Evolutionary conservation across 2,113 vertebrate genomes (phyloP), one percentile per base, ranked within the genome.

Genomic region (Hypocryptadius cinnamomeus): DNA sequence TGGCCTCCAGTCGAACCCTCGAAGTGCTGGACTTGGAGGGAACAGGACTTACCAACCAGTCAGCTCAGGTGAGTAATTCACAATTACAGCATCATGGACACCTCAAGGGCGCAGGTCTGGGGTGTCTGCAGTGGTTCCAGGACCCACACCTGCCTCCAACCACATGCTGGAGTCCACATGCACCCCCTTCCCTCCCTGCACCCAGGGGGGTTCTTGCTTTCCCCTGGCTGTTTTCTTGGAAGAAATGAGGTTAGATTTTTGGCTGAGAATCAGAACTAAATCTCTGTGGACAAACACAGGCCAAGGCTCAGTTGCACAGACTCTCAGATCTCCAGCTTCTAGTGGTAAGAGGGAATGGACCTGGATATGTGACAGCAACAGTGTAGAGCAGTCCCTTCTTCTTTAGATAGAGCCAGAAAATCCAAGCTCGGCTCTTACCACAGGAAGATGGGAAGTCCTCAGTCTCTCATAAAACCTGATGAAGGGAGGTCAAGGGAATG

Each of bases 1-100:
- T 99, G 96, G 99, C 99, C 20, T 99, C 99, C 56, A 99, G 99
- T 87, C 98, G 99, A 79, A 99, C 99, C 42, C 97, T 99, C 7
- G 99, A 99, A 94, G 99, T 99, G 64, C 97, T 99, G 96, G 99
- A 99, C 92, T 97, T 99, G 96, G 99, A 99, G 87, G 99, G 99
- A 94, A 99, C 99, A 4, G 99, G 99, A 80, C 98, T 99, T 68
- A 99, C 98, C 76, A 99, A 99, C 97, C 98, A 99, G 82, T 99
- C 99, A 51, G 99, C 98, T 79, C 98, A 99, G 98, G 99, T 99
- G 54, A n/a, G 54, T 22, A 23, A 57, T 22, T 44, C 63, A 35
- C 42, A 59, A 59, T n/a, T 45, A 4, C 40, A 79, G 74, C 53
- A 45, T 40, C 60, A 27, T 33, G 50, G 35, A 35, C 1, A 2